phyloP scores from a whole-genome alignment of 2,888 invertebrate species.

The Patella ulyssiponensis region DNA sequence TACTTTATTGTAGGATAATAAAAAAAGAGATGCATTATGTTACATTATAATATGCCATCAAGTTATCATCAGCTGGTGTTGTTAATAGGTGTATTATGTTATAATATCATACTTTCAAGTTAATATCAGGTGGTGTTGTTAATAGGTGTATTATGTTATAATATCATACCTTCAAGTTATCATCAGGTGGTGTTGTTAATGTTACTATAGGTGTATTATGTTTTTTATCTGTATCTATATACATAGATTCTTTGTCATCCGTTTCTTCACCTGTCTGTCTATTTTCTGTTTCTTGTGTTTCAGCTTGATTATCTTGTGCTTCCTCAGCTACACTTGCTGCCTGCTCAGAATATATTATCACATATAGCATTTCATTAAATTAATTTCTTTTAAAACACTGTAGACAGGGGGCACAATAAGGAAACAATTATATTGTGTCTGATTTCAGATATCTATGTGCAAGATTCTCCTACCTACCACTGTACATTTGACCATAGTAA shows the following conservation, averaged over 20 bases:
- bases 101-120: not conserved
- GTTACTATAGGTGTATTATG: not conserved
- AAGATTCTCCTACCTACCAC: too few relatives aligned
- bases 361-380: not conserved
- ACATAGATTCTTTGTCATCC: not conserved
- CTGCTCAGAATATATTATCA: constrained; percentile 14
- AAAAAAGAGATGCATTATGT: not conserved
- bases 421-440: not conserved
- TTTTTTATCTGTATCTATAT: too few relatives aligned
- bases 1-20: not conserved
- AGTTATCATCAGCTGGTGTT: not conserved
- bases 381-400: not conserved
- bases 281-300: constrained; percentile 10
- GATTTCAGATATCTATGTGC: too few relatives aligned
- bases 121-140: not conserved
- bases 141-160: not conserved
- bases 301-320: not conserved
- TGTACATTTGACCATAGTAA: too few relatives aligned
- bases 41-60: not conserved
- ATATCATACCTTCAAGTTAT: not conserved
- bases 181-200: not conserved
- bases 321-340: not conserved
- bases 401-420: not conserved
- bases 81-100: not conserved
- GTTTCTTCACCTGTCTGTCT: not conserved